Percentiles rank a stretch among this genome's conserved stretches.
Conservation (phyloP, 2,113 vertebrate species). For the Micronycteris hirsuta region DNA sequence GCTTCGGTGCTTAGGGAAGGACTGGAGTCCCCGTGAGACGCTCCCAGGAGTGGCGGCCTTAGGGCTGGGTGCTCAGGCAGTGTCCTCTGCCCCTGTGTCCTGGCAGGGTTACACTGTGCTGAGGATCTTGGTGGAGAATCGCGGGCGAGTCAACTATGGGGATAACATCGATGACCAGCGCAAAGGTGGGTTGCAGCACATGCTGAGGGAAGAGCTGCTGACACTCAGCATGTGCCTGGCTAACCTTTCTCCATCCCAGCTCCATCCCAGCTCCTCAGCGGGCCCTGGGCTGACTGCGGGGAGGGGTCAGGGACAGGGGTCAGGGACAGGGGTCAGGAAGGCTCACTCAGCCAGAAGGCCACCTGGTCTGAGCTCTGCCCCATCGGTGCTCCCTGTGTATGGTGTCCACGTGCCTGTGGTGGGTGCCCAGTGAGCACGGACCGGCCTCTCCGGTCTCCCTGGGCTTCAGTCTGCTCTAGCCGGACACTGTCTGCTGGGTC, state of each 20-base stretch:
- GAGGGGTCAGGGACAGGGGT: too few relatives aligned
- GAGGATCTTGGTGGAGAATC: constrained; percentile 93
- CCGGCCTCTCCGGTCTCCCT: not conserved
- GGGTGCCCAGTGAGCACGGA: not conserved
- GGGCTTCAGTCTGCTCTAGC: not conserved
- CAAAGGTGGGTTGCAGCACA: constrained; percentile 85
- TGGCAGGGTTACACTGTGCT: constrained; percentile 86
- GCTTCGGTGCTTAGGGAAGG: not conserved
- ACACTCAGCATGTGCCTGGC: too few relatives aligned
- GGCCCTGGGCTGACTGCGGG: not conserved
- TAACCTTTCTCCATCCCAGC: not conserved
- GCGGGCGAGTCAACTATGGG: constrained; percentile 91
- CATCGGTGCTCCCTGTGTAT: not conserved
- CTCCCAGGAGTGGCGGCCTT: not conserved
- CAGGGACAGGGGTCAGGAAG: too few relatives aligned
- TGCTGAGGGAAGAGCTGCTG: not conserved
- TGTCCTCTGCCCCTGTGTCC: not conserved
- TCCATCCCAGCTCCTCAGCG: fast-evolving
- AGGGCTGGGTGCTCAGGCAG: not conserved
- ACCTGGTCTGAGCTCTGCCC: not conserved
- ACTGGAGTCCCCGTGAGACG: not conserved
- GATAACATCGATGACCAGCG: constrained; percentile 87
- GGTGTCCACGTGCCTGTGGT: not conserved
- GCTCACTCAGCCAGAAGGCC: not conserved
- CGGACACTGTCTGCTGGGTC: not conserved